phyloP scores from a whole-genome alignment of 1,140 invertebrate species.

The Megalopta genalis region DNA sequence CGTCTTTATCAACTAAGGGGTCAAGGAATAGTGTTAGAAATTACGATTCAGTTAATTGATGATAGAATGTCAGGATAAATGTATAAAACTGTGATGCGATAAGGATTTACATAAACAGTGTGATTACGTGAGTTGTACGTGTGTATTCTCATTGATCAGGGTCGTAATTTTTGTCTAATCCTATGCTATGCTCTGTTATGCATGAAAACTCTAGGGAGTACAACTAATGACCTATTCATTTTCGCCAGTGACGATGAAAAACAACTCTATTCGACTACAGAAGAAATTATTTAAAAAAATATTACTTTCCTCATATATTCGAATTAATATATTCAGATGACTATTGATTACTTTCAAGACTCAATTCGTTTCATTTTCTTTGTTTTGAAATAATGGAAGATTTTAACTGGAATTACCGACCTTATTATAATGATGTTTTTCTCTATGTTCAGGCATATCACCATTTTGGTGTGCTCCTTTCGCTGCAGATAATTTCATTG shows the following conservation, averaged over 20 bases:
- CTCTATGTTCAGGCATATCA: constrained; percentile 81
- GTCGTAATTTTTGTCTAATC: neutral
- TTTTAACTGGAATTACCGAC: constrained; percentile 67
- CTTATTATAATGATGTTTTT: constrained; percentile 82
- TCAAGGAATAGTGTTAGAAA: constrained; percentile 66
- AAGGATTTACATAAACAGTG: constrained; percentile 19
- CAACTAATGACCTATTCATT: constrained; percentile 28
- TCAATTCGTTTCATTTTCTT: constrained; percentile 16
- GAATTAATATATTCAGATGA: neutral
- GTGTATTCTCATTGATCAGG: constrained; percentile 1
- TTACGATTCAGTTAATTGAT: constrained; percentile 50
- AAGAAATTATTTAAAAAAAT: constrained; percentile 13
- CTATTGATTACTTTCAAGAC: constrained; percentile 26
- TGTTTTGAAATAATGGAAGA: constrained; percentile 13
- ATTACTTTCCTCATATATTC: neutral
- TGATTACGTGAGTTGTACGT: constrained; percentile 1
- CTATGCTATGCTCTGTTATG: neutral
- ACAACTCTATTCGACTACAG: neutral
- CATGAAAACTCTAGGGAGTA: constrained; percentile 17
- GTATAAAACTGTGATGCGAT: constrained; percentile 23
- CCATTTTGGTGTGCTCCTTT: constrained; percentile 82
- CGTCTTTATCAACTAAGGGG: constrained; percentile 71
- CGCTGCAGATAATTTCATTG: constrained; percentile 66
- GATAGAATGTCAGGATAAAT: constrained; percentile 35
- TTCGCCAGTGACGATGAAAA: neutral